Conservation (phyloP, 1,140 invertebrate species). For the Matsumurasca onukii region DNA sequence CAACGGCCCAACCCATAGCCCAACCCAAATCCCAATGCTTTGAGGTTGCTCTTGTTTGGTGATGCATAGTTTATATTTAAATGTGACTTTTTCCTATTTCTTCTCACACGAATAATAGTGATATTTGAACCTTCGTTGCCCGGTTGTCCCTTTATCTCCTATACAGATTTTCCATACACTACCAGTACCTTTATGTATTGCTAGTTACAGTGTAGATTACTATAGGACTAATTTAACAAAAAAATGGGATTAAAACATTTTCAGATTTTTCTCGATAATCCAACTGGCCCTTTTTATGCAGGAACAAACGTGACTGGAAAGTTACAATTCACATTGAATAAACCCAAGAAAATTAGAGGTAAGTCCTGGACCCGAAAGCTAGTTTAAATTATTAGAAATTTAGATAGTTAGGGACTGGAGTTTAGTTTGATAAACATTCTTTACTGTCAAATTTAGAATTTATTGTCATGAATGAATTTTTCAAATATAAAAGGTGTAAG, state of each 20-base stretch:
- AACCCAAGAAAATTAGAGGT: slow-evolving; percentile 60
- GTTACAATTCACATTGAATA: slow-evolving; percentile 60
- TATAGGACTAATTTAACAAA: too few species aligned
- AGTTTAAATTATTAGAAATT: neutral
- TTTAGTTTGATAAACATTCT: neutral
- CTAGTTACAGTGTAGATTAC: too few species aligned
- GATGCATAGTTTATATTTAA: too few species aligned
- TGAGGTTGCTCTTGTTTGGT: too few species aligned
- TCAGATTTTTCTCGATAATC: slow-evolving; percentile 63
- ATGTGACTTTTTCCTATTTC: too few species aligned
- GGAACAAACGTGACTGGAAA: slow-evolving; percentile 65
- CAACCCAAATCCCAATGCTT: too few species aligned
- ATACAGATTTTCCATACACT: too few species aligned
- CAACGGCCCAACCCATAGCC: too few species aligned
- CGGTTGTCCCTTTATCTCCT: too few species aligned
- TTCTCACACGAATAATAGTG: too few species aligned
- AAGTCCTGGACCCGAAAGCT: slow-evolving; percentile 27
- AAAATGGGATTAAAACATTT: slow-evolving; percentile 42
- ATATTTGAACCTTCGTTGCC: too few species aligned
- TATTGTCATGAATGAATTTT: neutral
- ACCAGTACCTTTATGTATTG: too few species aligned
- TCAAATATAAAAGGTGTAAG: neutral
- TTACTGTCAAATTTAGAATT: neutral
- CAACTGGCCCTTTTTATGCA: slow-evolving; percentile 63
- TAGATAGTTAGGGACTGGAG: neutral